These are phyloP conservation scores for Sylvicola cinctus DNA, from an alignment of 2,888 invertebrate species.

Conservation along the genomic window DNA sequence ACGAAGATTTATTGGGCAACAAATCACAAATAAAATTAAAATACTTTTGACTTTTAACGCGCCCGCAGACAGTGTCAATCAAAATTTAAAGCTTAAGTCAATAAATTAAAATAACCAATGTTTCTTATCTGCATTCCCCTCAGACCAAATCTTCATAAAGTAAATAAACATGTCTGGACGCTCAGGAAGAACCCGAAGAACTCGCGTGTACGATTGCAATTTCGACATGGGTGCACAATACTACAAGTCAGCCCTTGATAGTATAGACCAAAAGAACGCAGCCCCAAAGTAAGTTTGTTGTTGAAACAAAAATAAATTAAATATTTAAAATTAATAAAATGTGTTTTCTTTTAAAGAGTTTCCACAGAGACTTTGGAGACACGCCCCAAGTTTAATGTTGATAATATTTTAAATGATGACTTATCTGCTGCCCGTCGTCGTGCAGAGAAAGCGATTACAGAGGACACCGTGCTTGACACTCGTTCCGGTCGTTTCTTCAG, in stretches of 20 bases:
- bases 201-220: conserved; percentile 69
- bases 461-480: conserved; percentile 40
- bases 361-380: too few species aligned
- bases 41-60: not conserved
- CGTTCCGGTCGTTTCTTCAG: conserved; percentile 33
- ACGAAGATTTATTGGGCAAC: not conserved
- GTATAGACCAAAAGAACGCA: conserved; percentile 51
- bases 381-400: not conserved
- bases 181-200: conserved; percentile 29
- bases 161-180: conserved; percentile 3
- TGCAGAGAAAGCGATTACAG: conserved; percentile 27
- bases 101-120: not conserved
- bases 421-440: conserved; percentile 29
- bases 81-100: not conserved
- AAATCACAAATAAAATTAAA: not conserved
- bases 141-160: too few species aligned
- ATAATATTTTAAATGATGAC: conserved; percentile 20
- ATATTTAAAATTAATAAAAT: too few species aligned
- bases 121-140: too few species aligned
- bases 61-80: not conserved
- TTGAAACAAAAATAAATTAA: too few species aligned
- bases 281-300: conserved; percentile 29
- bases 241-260: conserved; percentile 56
- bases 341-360: too few species aligned
- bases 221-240: conserved; percentile 69